Evolutionary conservation across 2,888 invertebrate species (phyloP), one percentile per base, ranked within the genome.

Genomic region (Idaea straminata): DNA sequence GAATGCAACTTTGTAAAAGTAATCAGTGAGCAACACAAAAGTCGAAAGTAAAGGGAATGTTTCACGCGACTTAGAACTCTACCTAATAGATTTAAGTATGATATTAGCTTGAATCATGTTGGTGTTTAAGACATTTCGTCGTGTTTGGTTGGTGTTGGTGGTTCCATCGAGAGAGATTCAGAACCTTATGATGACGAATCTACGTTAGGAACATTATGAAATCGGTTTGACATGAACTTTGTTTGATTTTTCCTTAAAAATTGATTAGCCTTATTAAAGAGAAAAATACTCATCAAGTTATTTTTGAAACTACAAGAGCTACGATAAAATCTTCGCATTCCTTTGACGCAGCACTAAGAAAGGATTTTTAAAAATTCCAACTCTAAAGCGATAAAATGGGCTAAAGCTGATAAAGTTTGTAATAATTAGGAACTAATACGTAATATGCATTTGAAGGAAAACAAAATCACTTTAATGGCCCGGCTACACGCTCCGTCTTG

Each of bases 101-200:
- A 64, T 4, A 74, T 79, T 82, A 5, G 25, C 6, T 64, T 77
- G 59, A 15, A 61, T 1, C 47, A 47, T n/a, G 4, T 4, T 5
- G 61, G 63, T 65, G 69, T 64, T 74, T 85, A 72, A 2, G 76
- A 66, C 76, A 68, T 83, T 84, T 76, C 66, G 58, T 7, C n/a
- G 36, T 64, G 70, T 35, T 62, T 63, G 68, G 61, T 16, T 60
- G 71, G 66, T 74, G 25, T 3, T 25, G 73, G 81, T 77, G 78
- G 85, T 86, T 83, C 82, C 81, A 84, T 77, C 77, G 75, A 85
- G 87, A 88, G 90, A 92, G 91, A 91, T 92, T 89, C 84, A 81
- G 86, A 89, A 85, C 85, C 89, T 91, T 91, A 86, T 87, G 89
- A 86, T 87, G 89, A 88, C 88, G 88, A 86, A 83, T 85, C 80